phyloP scores from a whole-genome alignment of 2,113 vertebrate genomes.

The Prietella phreatophila region DNA sequence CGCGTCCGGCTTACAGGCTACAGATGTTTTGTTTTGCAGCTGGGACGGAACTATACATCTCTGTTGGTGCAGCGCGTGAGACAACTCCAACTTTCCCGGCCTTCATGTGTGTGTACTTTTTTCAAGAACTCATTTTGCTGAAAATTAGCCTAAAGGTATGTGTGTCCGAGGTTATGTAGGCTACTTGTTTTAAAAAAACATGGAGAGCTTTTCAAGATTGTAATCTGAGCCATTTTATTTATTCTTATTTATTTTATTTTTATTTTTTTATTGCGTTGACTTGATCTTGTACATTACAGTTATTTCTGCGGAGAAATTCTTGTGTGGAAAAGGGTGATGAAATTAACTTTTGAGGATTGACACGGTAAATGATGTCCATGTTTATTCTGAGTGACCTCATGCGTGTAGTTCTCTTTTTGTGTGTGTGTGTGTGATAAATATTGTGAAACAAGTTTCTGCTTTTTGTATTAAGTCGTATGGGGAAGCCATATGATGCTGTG shows the following conservation, averaged over 20 bases:
- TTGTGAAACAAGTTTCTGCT: background rate
- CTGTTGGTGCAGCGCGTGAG: background rate
- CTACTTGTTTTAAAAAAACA: background rate
- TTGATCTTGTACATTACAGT: background rate
- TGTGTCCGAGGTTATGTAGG: background rate
- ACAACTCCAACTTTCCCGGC: conserved; percentile 39
- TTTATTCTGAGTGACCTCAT: background rate
- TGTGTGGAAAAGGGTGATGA: background rate
- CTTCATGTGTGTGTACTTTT: conserved; percentile 63
- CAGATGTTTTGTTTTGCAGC: conserved; percentile 48
- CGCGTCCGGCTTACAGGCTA: conserved; percentile 51
- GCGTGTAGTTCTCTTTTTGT: too few relatives aligned
- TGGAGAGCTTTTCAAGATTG: background rate
- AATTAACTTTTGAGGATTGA: background rate
- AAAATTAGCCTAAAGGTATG: conserved; percentile 42
- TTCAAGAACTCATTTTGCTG: conserved; percentile 50
- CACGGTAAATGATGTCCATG: background rate
- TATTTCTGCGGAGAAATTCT: background rate
- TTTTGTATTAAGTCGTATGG: background rate
- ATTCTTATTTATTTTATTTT: too few relatives aligned
- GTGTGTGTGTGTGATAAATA: background rate
- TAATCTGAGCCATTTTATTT: background rate
- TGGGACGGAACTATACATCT: conserved; percentile 42
- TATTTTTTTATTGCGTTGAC: background rate
- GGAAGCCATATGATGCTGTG: background rate